Base-by-base conservation (phyloP, 2,888 invertebrate species). In the Standfussiana lucernea region DNA sequence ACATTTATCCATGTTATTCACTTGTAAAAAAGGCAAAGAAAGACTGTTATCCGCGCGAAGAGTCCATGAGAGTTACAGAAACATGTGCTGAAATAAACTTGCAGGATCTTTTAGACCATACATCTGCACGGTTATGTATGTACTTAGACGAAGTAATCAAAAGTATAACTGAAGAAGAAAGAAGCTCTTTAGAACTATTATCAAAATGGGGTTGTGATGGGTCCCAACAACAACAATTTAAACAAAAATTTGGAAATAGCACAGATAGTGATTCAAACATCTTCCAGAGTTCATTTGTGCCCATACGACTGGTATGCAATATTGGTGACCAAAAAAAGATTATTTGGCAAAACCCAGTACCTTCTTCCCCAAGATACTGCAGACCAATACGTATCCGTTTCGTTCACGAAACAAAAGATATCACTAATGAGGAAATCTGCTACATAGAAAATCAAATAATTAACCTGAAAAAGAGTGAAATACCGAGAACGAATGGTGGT, bases 131-230 rank as follows among this genome's bases (percentile, higher is more conserved):
- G 37, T 50, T 77, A 37, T 77, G 59, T 61, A 53, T 67, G 42
- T 72, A 72, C 47, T 66, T 72, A 61, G 32, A 71, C 37, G 77
- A 77, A 42, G 15, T 42, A 13, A 13, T 42, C 42, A 15, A 42
- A 15, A 42, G 42, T 42, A 15, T 15, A 42, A 15, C 3, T 42
- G 42, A 42, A 42, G 42, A 61, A 67, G 72, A 72, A 65, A 64
- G 13, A 64, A 53, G 32, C 50, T 65, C 40, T 71, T 64, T 76
- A 65, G 65, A 65, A 37, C 66, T 71, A n/a, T 45, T 76, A 64
- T 66, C 70, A 47, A 66, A 71, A 71, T 71, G 65, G 71, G 70
- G 75, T 64, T 75, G 75, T 65, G 70, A 75, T 69, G 75, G 75
- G 28, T 69, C 62, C 1, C 69, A 69, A 45, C 75, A 75, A 64